Evolutionary conservation across 2,113 vertebrate species (phyloP).

Genomic region (Zeus faber): DNA sequence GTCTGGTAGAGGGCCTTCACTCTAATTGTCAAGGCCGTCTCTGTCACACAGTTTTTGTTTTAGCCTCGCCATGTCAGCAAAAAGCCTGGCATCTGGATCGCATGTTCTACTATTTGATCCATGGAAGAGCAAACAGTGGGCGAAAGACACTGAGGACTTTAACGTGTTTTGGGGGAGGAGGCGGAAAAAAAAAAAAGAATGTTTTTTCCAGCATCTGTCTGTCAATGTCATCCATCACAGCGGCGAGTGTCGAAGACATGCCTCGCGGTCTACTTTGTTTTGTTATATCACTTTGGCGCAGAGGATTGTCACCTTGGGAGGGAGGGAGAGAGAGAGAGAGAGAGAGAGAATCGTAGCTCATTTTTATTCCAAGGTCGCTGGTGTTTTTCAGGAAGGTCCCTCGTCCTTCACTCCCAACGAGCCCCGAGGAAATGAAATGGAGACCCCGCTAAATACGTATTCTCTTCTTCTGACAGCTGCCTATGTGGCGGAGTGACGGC

Average conservation of each 20-base stretch:
- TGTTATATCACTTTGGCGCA: constrained; percentile 41
- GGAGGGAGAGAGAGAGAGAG: not conserved
- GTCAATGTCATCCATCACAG: constrained; percentile 59
- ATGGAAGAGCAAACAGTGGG: constrained; percentile 57
- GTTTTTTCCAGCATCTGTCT: constrained; percentile 54
- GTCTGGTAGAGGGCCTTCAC: no score
- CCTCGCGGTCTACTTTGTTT: constrained; percentile 37
- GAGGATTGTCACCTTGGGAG: constrained; percentile 16
- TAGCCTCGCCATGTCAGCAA: constrained; percentile 41
- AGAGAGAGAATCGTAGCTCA: constrained; percentile 3
- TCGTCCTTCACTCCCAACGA: constrained; percentile 49
- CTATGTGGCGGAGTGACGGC: constrained; percentile 55
- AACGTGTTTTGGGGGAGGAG: no score
- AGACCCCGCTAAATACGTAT: constrained; percentile 56
- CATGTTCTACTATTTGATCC: constrained; percentile 63
- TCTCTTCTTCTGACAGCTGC: constrained; percentile 51
- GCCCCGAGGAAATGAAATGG: constrained; percentile 55
- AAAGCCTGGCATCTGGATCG: constrained; percentile 61
- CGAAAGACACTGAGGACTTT: constrained; percentile 56
- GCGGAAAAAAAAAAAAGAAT: constrained; percentile 47
- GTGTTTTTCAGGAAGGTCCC: constrained; percentile 57
- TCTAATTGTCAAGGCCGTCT: no score
- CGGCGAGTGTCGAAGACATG: constrained; percentile 36
- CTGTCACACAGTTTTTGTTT: constrained; percentile 17
- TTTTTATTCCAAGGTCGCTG: constrained; percentile 56